Percentiles rank a stretch among this genome's conserved stretches.
These are phyloP conservation scores for Perizoma affinitatum DNA, from an alignment of 2,888 invertebrate species.

Conservation along the genomic window DNA sequence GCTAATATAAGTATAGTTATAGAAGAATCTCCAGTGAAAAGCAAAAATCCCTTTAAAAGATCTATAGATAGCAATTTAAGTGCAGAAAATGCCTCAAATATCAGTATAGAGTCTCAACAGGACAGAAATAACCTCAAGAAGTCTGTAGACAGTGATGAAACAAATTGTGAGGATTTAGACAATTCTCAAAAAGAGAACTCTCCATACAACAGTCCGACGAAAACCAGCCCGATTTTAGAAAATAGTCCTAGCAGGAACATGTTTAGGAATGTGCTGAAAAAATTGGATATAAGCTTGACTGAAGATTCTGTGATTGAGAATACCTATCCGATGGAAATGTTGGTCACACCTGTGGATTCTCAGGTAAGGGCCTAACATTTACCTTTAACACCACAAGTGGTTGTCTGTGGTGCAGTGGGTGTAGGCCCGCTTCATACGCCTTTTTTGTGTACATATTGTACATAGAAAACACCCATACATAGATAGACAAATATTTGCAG, in stretches of 20 bases:
- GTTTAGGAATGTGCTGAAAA: constrained; percentile 45
- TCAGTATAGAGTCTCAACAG: too few species aligned
- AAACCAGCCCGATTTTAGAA: constrained; percentile 59
- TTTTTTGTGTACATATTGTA: too few species aligned
- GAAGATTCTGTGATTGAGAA: constrained; percentile 72
- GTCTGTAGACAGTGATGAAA: constrained; percentile 36
- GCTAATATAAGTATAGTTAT: constrained; percentile 17
- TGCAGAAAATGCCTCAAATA: background rate
- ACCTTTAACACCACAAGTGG: too few species aligned
- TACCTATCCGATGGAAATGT: constrained; percentile 65
- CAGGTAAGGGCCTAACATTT: constrained; percentile 52
- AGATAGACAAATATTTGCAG: too few species aligned
- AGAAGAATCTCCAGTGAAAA: constrained; percentile 54
- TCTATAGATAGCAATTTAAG: constrained; percentile 17
- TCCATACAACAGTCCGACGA: constrained; percentile 52
- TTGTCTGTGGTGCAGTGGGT: too few species aligned
- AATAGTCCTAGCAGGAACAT: constrained; percentile 54
- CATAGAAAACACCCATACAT: too few species aligned
- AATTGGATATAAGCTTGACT: constrained; percentile 42
- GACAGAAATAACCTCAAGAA: background rate
- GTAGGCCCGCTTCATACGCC: too few species aligned
- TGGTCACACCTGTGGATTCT: constrained; percentile 64
- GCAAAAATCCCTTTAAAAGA: constrained; percentile 29
- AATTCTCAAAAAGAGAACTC: constrained; percentile 70
- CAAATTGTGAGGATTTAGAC: constrained; percentile 46